These are phyloP conservation scores for Psix sp. DNA, from an alignment of 1,140 invertebrate species.

Conservation along the genomic window DNA sequence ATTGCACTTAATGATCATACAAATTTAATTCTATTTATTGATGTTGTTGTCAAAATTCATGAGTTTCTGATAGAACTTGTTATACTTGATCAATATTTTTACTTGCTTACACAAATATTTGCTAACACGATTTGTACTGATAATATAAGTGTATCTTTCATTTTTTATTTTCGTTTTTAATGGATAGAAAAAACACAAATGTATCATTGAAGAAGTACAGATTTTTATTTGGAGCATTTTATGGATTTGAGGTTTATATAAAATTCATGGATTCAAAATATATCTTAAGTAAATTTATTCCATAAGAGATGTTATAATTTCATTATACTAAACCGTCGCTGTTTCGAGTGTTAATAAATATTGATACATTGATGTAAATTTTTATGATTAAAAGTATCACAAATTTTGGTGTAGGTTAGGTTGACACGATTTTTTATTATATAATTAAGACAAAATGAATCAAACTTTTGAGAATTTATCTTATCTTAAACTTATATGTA, in stretches of 20 bases:
- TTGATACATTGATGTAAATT: too few relatives aligned
- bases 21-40: conserved; percentile 34
- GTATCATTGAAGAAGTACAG: too few relatives aligned
- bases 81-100: conserved; percentile 47
- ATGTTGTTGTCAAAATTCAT: conserved; percentile 37
- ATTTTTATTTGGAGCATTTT: too few relatives aligned
- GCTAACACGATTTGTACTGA: conserved; percentile 31
- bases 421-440: conserved; percentile 16
- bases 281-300: too few relatives aligned
- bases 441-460: conserved; percentile 23
- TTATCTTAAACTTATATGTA: conserved; percentile 11
- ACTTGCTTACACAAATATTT: conserved; percentile 48
- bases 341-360: too few relatives aligned
- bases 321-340: too few relatives aligned
- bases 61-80: conserved; percentile 29
- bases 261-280: too few relatives aligned
- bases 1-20: conserved; percentile 30
- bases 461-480: conserved; percentile 9
- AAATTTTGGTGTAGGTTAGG: conserved; percentile 38
- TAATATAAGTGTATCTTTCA: conserved; percentile 26
- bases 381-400: conserved; percentile 4
- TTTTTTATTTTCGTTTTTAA: too few relatives aligned
- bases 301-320: too few relatives aligned
- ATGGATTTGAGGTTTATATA: too few relatives aligned
- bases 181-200: conserved; percentile 1